A percentile compares a stretch with the other conserved stretches of the same genome.
phyloP scores from a whole-genome alignment of 2,888 invertebrate genomes.

The Trichogramma evanescens region DNA sequence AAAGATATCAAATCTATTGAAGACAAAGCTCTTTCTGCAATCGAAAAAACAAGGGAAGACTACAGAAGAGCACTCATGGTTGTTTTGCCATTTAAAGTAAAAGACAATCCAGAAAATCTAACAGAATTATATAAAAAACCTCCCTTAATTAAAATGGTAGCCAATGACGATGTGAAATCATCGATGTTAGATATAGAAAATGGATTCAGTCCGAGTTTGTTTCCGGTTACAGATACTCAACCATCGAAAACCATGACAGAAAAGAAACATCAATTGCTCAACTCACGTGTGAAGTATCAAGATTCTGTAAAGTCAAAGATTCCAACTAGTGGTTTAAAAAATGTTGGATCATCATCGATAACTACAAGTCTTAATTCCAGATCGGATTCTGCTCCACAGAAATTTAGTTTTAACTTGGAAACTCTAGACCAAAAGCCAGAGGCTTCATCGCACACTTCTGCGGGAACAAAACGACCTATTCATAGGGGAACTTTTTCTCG shows the following conservation, averaged over 20 bases:
- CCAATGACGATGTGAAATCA: slow-evolving; percentile 28
- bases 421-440: slow-evolving; percentile 22
- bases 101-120: slow-evolving; percentile 52
- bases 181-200: neutral
- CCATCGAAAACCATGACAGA: slow-evolving; percentile 3
- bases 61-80: slow-evolving; percentile 56
- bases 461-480: slow-evolving; percentile 20
- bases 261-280: slow-evolving; percentile 8
- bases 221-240: neutral
- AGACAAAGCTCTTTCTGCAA: slow-evolving; percentile 27
- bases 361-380: slow-evolving; percentile 8
- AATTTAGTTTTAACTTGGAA: slow-evolving; percentile 36
- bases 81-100: slow-evolving; percentile 59
- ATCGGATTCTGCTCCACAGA: slow-evolving; percentile 30
- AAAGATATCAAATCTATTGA: slow-evolving; percentile 35
- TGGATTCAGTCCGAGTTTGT: neutral
- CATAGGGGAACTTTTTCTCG: slow-evolving; percentile 18
- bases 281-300: slow-evolving; percentile 8
- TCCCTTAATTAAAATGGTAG: slow-evolving; percentile 57
- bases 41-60: slow-evolving; percentile 42
- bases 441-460: slow-evolving; percentile 17
- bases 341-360: neutral
- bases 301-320: neutral
- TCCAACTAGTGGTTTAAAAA: neutral
- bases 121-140: slow-evolving; percentile 62